Conservation (phyloP, 2,888 invertebrate genomes). For the Petrophora chlorosata region DNA sequence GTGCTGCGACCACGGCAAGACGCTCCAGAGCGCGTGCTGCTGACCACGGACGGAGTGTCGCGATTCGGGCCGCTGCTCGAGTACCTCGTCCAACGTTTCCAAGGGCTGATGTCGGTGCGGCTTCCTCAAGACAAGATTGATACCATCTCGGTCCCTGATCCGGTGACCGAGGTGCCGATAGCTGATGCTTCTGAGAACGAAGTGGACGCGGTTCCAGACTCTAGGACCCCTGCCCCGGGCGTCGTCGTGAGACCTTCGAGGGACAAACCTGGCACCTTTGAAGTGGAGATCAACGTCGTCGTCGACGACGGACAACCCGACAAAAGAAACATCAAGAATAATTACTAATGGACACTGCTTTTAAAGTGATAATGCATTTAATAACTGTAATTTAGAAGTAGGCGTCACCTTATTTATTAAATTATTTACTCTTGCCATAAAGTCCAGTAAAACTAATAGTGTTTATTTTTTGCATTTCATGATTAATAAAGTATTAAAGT, state of each 20-base stretch:
- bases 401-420: conserved; percentile 49
- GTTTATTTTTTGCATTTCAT: conserved; percentile 24
- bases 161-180: conserved; percentile 43
- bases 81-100: conserved; percentile 87
- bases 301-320: conserved; percentile 73
- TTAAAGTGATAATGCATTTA: conserved; percentile 48
- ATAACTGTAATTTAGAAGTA: conserved; percentile 28
- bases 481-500: background rate
- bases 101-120: conserved; percentile 87
- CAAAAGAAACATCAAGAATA: conserved; percentile 53
- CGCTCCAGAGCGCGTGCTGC: conserved; percentile 58
- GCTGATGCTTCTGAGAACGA: conserved; percentile 73
- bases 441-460: conserved; percentile 51
- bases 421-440: conserved; percentile 76
- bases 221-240: conserved; percentile 71
- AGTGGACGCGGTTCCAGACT: conserved; percentile 73
- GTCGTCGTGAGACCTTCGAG: conserved; percentile 66
- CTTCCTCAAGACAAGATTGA: conserved; percentile 81
- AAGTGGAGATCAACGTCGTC: conserved; percentile 71
- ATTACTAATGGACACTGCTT: conserved; percentile 25
- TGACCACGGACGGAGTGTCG: conserved; percentile 71
- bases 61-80: conserved; percentile 88
- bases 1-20: conserved; percentile 66
- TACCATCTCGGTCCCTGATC: conserved; percentile 47
- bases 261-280: conserved; percentile 71